Conservation (phyloP, 2,797 vertebrate genomes). For the Rousettus madagascariensis region DNA sequence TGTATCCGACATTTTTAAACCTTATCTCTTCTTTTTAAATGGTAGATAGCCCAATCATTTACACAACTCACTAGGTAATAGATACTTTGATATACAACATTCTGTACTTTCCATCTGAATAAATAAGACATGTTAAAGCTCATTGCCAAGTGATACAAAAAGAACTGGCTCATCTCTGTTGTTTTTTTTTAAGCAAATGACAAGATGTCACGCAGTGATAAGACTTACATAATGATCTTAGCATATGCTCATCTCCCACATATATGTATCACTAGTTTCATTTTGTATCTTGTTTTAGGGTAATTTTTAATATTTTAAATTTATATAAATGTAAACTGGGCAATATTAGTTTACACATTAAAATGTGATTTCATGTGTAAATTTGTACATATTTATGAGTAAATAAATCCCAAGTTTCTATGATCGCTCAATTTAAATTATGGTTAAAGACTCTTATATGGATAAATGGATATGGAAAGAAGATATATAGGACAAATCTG, state of each 20-base stretch:
- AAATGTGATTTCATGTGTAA: neutral
- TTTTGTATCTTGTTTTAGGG: neutral
- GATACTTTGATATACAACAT: neutral
- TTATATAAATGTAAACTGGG: neutral
- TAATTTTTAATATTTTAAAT: neutral
- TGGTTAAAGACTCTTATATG: neutral
- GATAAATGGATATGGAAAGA: neutral
- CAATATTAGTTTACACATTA: neutral
- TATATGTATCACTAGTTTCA: neutral
- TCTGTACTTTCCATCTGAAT: neutral
- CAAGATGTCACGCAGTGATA: neutral
- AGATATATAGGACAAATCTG: neutral
- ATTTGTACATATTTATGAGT: neutral
- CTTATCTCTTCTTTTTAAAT: neutral
- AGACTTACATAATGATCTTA: neutral
- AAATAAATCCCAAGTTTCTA: neutral
- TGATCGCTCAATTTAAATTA: neutral
- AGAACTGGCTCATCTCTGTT: neutral
- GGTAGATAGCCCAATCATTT: neutral
- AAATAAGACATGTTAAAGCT: neutral
- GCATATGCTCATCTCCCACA: neutral
- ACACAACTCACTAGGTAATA: neutral
- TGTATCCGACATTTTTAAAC: neutral
- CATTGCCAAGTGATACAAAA: neutral
- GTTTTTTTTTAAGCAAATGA: neutral